phyloP scores from a whole-genome alignment of 2,113 vertebrate genomes.

The Notothenia rossii region DNA sequence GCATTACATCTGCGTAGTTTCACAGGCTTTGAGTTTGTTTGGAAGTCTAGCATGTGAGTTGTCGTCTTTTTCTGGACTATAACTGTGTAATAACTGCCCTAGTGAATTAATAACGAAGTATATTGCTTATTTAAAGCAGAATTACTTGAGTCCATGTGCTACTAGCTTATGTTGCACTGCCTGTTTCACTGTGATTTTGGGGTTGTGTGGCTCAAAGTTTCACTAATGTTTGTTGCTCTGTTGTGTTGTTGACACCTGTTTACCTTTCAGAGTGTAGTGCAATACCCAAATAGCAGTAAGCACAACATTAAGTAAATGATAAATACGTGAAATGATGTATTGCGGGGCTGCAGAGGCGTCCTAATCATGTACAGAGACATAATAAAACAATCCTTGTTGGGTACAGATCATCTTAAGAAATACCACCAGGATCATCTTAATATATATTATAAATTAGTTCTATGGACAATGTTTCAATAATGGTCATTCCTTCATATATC shows the following conservation, averaged over 20 bases:
- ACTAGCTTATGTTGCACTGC: background rate
- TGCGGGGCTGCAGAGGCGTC: too few species aligned
- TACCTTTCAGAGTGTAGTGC: background rate
- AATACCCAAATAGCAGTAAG: too few species aligned
- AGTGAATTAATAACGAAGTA: background rate
- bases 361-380: too few species aligned
- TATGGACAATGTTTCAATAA: too few species aligned
- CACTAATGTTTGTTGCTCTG: background rate
- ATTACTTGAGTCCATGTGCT: background rate
- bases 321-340: too few species aligned
- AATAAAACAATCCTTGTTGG: too few species aligned
- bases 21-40: constrained; percentile 25
- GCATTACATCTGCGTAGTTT: constrained; percentile 60
- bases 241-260: background rate
- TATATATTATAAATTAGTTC: too few species aligned
- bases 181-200: background rate
- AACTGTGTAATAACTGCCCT: constrained; percentile 22
- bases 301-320: too few species aligned
- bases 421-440: too few species aligned
- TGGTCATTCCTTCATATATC: too few species aligned
- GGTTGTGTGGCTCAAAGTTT: constrained; percentile 11
- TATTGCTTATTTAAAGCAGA: background rate
- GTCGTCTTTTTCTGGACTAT: background rate
- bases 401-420: too few species aligned
- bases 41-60: background rate